Evolutionary conservation across 1,140 invertebrate species (phyloP), one percentile per base, ranked within the genome.

Genomic region (Ceratitis capitata): DNA sequence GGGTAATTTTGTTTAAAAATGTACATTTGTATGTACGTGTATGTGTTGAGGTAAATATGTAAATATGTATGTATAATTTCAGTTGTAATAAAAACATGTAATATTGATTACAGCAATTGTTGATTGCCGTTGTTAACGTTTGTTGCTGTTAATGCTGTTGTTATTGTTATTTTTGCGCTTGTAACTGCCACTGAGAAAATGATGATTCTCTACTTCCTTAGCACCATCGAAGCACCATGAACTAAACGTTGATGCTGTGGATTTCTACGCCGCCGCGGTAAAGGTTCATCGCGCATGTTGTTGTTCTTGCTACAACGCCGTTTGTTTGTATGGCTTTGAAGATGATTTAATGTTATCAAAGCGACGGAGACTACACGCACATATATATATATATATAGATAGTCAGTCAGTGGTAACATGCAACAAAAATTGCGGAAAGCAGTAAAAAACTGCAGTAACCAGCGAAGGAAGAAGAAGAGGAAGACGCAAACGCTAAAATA

Each of bases 51-150:
- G 12, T 47, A 53, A 16, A 53, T 53, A 53, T 19, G n/a, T 26
- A 61, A 61, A 61, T 26, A 29, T 29, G 12, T 69, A n/a, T 69
- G 26, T 69, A 39, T 69, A 69, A n/a, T 69, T 39, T 69, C 32
- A 39, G 64, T 9, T 69, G 64, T 69, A 69, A 69, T 69, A 69
- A 69, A 69, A 69, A 69, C 64, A 83, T 83, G 82, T 83, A 83
- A 53, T 53, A 51, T 49, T 83, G 45, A 53, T 83, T 83, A 83
- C 82, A 49, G 82, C 82, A 51, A 83, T 51, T 83, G 82, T 83
- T 83, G 82, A 53, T 83, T 83, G 82, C 49, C 49, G 45, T 83
- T 83, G 45, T 83, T 83, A 53, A 49, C 29, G 45, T 51, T 74
- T n/a, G 23, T 74, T 83, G 45, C 49, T 82, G 74, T 82, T 82